Conservation (phyloP, 1,140 invertebrate genomes). For the Drosophila varians region DNA sequence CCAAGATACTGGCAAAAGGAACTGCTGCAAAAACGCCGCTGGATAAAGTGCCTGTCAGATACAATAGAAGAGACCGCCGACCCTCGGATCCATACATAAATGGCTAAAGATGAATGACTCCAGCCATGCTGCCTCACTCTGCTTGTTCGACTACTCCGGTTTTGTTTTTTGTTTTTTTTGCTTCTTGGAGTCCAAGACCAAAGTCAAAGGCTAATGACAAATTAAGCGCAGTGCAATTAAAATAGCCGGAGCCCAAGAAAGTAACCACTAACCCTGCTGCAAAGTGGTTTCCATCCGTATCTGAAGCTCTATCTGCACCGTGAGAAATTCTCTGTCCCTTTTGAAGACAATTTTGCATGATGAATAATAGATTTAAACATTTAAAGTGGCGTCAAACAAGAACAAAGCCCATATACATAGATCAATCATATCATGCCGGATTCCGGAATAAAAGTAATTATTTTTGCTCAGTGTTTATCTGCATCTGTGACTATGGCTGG, state of each 20-base stretch:
- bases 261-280: slow-evolving; percentile 12
- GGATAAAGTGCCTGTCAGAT: slow-evolving; percentile 43
- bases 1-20: slow-evolving; percentile 16
- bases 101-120: slow-evolving; percentile 67
- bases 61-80: slow-evolving; percentile 15
- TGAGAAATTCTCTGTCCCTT: neutral
- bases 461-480: slow-evolving; percentile 14
- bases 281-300: slow-evolving; percentile 21
- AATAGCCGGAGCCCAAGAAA: slow-evolving; percentile 38
- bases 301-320: slow-evolving; percentile 33
- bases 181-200: slow-evolving; percentile 24
- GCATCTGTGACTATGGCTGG: slow-evolving; percentile 31
- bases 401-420: too few relatives aligned
- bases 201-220: slow-evolving; percentile 80
- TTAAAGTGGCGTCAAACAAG: too few relatives aligned
- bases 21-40: slow-evolving; percentile 20
- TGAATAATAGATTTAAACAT: neutral
- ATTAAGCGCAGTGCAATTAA: slow-evolving; percentile 77
- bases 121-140: slow-evolving; percentile 18
- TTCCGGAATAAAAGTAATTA: neutral
- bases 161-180: neutral
- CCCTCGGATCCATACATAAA: slow-evolving; percentile 42
- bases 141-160: neutral
- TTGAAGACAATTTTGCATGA: neutral
- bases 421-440: neutral